A percentile compares a stretch with the other conserved stretches of the same genome.
phyloP scores from a whole-genome alignment of 2,888 invertebrate species.

The Harpalus rufipes region DNA sequence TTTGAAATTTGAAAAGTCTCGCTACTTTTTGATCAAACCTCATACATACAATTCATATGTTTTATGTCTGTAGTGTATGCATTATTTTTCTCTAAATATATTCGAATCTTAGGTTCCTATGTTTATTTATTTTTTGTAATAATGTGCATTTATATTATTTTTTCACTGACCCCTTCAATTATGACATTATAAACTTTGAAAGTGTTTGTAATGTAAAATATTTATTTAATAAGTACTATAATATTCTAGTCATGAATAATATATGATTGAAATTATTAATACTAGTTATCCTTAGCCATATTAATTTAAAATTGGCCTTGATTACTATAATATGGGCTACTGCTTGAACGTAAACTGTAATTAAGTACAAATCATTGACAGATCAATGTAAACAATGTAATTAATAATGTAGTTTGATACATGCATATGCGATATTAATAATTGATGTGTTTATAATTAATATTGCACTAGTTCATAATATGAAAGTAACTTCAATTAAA shows the following conservation, averaged over 20 bases:
- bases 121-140: too few species aligned
- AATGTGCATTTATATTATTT: too few species aligned
- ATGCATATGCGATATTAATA: constrained; percentile 16
- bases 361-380: constrained; percentile 13
- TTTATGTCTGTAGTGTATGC: too few species aligned
- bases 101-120: too few species aligned
- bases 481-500: not conserved
- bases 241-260: not conserved
- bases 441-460: constrained; percentile 29
- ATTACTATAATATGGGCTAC: not conserved
- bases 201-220: not conserved
- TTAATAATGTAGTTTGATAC: constrained; percentile 21
- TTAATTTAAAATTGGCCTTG: constrained; percentile 23
- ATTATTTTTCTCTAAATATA: too few species aligned
- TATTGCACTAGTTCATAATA: not conserved
- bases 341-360: not conserved
- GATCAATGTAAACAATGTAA: constrained; percentile 10
- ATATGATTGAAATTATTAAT: not conserved
- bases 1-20: too few species aligned
- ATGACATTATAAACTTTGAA: too few species aligned
- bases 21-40: too few species aligned
- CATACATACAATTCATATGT: too few species aligned
- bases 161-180: too few species aligned
- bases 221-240: constrained; percentile 29
- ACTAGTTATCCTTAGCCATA: constrained; percentile 1